Conservation (phyloP, 2,113 vertebrate species). For the Amphilophus citrinellus region DNA sequence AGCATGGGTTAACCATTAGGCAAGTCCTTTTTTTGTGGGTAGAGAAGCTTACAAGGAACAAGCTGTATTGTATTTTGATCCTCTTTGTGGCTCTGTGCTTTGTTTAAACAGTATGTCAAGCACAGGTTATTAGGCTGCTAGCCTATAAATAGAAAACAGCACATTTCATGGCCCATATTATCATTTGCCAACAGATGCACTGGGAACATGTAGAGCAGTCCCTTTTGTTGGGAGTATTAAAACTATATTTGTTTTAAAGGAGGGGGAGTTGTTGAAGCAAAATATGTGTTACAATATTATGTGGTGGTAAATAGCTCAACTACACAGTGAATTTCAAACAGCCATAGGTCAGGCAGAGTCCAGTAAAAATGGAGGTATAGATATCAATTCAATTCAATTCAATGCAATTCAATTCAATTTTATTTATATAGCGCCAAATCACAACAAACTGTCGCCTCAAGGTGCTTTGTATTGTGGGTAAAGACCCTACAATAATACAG, state of each 20-base stretch:
- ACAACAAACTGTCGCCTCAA: no score
- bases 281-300: conserved; percentile 57
- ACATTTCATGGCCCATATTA: conserved; percentile 70
- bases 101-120: conserved; percentile 56
- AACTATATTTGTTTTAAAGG: conserved; percentile 76
- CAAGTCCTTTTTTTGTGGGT: no score
- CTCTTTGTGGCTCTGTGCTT: not conserved
- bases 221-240: conserved; percentile 69
- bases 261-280: conserved; percentile 64
- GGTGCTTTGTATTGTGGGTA: no score
- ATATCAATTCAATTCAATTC: not conserved
- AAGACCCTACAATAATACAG: no score
- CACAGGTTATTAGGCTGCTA: conserved; percentile 71
- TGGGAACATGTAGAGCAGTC: conserved; percentile 50
- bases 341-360: conserved; percentile 66
- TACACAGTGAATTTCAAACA: conserved; percentile 49
- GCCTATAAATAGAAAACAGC: conserved; percentile 75
- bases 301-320: conserved; percentile 50
- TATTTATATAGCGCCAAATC: no score
- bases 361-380: conserved; percentile 53
- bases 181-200: conserved; percentile 77
- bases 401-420: no score
- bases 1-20: no score
- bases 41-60: not conserved
- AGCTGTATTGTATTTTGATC: not conserved